phyloP scores from a whole-genome alignment of 2,113 vertebrate species.

The Gambusia holbrooki region DNA sequence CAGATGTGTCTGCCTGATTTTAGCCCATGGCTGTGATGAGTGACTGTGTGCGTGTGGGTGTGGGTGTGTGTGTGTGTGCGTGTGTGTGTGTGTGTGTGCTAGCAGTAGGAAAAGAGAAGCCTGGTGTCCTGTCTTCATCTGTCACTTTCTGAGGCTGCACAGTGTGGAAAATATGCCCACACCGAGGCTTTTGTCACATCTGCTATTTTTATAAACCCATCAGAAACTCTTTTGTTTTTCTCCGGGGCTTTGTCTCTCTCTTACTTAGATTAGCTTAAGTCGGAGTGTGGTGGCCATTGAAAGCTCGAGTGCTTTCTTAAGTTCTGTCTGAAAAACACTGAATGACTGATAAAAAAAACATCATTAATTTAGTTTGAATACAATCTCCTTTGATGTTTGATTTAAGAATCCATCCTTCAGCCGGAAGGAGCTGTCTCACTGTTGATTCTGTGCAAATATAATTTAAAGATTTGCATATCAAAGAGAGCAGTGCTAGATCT shows the following conservation, averaged over 20 bases:
- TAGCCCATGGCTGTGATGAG: conserved; percentile 34
- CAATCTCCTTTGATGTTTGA: conserved; percentile 59
- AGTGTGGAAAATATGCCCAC: conserved; percentile 47
- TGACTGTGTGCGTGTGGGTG: too few species aligned
- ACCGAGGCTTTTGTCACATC: conserved; percentile 43
- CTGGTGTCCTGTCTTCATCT: conserved; percentile 59
- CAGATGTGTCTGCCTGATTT: conserved; percentile 52
- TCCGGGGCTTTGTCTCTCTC: conserved; percentile 16
- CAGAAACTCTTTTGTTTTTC: conserved; percentile 45
- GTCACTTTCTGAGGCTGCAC: conserved; percentile 53
- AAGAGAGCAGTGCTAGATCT: conserved; percentile 51
- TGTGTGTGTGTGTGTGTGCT: conserved; percentile 5
- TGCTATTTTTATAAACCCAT: conserved; percentile 13
- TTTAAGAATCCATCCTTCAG: conserved; percentile 56
- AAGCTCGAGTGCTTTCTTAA: conserved; percentile 39
- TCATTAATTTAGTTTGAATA: conserved; percentile 34
- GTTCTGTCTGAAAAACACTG: conserved; percentile 32
- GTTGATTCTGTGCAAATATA: conserved; percentile 34
- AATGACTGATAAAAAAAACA: conserved; percentile 34
- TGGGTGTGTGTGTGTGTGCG: too few species aligned
- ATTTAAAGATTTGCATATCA: conserved; percentile 65
- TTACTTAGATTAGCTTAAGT: conserved; percentile 18
- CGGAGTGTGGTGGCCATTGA: conserved; percentile 21
- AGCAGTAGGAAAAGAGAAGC: conserved; percentile 34
- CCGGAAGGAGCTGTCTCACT: conserved; percentile 36